Evolutionary conservation across 2,113 vertebrate genomes (phyloP).

Genomic region (Procavia capensis): DNA sequence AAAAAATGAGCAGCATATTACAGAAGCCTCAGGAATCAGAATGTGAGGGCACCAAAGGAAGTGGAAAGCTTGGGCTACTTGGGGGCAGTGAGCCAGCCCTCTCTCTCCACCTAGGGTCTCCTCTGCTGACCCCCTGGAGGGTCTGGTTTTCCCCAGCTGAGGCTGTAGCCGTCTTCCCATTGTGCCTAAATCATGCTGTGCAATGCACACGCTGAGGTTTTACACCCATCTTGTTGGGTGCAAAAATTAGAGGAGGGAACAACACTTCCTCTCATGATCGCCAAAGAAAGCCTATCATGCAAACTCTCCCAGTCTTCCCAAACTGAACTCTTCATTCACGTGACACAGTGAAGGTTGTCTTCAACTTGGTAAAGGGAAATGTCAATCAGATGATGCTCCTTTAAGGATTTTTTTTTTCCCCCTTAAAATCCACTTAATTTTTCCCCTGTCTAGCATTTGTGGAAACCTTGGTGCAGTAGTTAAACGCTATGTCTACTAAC

Average conservation of each 20-base stretch:
- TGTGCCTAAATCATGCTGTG: background rate
- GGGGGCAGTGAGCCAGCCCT: background rate
- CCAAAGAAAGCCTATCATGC: background rate
- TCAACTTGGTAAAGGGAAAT: too few species aligned
- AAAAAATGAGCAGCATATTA: background rate
- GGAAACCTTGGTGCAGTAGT: too few species aligned
- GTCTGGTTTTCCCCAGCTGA: background rate
- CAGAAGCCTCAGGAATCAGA: background rate
- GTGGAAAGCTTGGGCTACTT: background rate
- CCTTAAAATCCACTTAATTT: background rate
- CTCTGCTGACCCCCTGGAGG: background rate
- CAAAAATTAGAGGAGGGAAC: background rate
- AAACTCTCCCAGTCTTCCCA: background rate
- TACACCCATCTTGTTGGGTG: background rate
- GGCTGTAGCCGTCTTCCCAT: background rate
- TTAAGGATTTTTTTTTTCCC: background rate
- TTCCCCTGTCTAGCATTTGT: background rate
- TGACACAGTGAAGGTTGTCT: background rate
- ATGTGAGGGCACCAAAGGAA: background rate
- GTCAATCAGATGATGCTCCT: background rate
- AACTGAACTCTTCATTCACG: background rate
- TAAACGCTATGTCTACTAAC: too few species aligned
- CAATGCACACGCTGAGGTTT: fast-evolving
- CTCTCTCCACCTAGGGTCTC: fast-evolving
- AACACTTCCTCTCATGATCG: background rate